Percentiles rank a stretch among this genome's conserved stretches.
These are phyloP conservation scores for Catharus bicknelli DNA, from an alignment of 2,113 vertebrate species.

Conservation along the genomic window DNA sequence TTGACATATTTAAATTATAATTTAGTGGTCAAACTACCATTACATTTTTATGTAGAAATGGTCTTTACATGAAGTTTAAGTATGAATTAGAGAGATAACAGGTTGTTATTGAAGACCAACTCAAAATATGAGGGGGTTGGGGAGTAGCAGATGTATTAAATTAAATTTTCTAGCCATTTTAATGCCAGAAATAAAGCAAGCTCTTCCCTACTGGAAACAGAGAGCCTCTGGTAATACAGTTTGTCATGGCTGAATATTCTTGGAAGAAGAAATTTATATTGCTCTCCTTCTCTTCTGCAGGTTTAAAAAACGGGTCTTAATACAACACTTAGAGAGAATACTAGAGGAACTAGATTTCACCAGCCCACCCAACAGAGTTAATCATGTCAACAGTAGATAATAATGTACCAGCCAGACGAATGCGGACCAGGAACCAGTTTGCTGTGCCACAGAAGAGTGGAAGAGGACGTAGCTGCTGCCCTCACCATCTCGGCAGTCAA, in stretches of 20 bases:
- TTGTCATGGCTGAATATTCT: background rate
- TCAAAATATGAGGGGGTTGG: background rate
- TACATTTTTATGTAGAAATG: background rate
- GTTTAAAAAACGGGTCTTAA: constrained; percentile 98
- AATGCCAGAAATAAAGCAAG: background rate
- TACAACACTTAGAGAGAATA: constrained; percentile 92
- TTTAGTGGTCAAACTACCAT: background rate
- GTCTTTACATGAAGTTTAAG: background rate
- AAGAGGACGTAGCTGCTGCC: constrained; percentile 55
- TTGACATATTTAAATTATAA: background rate
- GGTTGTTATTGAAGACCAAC: background rate
- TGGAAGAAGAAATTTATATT: background rate
- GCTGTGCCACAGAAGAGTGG: constrained; percentile 68
- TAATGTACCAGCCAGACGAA: constrained; percentile 30
- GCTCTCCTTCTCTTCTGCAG: constrained; percentile 70
- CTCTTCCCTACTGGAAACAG: background rate
- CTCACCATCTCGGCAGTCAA: constrained; percentile 64
- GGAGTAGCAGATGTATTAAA: background rate
- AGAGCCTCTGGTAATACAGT: background rate
- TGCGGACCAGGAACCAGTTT: constrained; percentile 64
- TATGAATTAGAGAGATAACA: background rate
- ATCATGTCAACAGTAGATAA: constrained; percentile 85
- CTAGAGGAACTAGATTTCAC: constrained; percentile 84
- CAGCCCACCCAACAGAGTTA: constrained; percentile 75
- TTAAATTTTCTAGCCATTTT: background rate